phyloP scores from a whole-genome alignment of 1,140 invertebrate genomes.

The Delia radicum region DNA sequence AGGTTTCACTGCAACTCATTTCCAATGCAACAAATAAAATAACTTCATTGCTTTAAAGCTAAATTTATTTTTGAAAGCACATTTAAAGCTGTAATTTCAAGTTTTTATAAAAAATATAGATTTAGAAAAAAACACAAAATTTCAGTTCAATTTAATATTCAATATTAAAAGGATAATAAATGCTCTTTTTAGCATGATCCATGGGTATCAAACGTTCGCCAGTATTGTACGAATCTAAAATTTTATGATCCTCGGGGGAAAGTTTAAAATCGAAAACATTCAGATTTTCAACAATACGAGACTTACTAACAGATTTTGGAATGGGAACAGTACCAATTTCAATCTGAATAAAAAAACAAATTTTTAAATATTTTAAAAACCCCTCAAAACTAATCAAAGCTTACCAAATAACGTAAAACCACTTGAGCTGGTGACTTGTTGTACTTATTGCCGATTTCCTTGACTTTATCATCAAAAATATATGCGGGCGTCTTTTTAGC shows the following conservation, averaged over 20 bases:
- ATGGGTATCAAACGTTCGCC: conserved; percentile 51
- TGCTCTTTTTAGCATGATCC: conserved; percentile 57
- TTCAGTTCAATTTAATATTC: conserved; percentile 34
- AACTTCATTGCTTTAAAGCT: too few relatives aligned
- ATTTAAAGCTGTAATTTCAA: background rate
- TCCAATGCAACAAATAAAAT: too few relatives aligned
- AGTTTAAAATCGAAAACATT: conserved; percentile 78
- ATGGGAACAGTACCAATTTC: conserved; percentile 77
- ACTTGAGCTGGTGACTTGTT: conserved; percentile 75
- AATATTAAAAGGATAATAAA: conserved; percentile 65
- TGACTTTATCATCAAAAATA: conserved; percentile 65
- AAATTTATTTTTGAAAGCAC: background rate
- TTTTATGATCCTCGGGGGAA: conserved; percentile 61
- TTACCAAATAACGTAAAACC: conserved; percentile 64
- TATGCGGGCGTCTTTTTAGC: conserved; percentile 67
- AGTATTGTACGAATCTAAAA: conserved; percentile 63
- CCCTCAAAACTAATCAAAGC: conserved; percentile 32
- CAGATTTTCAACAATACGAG: conserved; percentile 74
- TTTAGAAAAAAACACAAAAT: background rate
- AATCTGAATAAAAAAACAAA: conserved; percentile 44
- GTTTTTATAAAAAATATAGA: background rate
- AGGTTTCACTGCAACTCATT: too few relatives aligned
- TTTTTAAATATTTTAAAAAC: too few relatives aligned
- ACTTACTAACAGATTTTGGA: conserved; percentile 78
- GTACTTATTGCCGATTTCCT: conserved; percentile 66